Percentiles rank a stretch among this genome's conserved stretches.
Evolutionary conservation across 2,113 vertebrate species (phyloP).

Genomic region (Ammodytes marinus): DNA sequence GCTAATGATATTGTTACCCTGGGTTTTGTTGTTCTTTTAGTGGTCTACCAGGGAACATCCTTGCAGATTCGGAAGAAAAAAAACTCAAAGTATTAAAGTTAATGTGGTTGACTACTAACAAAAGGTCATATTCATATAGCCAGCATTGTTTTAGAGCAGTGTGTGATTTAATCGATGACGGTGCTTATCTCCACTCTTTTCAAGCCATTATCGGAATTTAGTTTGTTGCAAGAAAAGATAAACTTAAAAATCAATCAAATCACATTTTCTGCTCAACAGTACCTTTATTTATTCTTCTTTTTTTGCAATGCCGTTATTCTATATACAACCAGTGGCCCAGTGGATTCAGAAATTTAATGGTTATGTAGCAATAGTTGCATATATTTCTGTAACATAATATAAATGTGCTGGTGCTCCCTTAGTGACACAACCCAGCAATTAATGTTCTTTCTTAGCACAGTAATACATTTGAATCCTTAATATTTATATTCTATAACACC

Average conservation of each 20-base stretch:
- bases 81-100: background rate
- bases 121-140: conserved; percentile 9
- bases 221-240: background rate
- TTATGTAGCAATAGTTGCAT: background rate
- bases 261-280: background rate
- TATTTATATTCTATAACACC: too few relatives aligned
- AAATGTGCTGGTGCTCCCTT: background rate
- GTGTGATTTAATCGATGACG: background rate
- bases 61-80: conserved; percentile 21
- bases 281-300: too few relatives aligned
- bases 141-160: background rate
- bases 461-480: too few relatives aligned
- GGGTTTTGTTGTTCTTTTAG: conserved; percentile 34
- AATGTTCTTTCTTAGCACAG: background rate
- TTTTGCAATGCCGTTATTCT: background rate
- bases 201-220: background rate
- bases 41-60: conserved; percentile 19
- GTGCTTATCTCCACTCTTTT: background rate
- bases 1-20: conserved; percentile 38
- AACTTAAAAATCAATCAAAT: background rate
- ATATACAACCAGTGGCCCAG: background rate
- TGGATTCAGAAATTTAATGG: background rate
- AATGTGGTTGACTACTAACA: conserved; percentile 13
- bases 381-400: background rate
- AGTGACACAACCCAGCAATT: background rate